Conservation (phyloP, 2,113 vertebrate species). For the Morone chrysops region DNA sequence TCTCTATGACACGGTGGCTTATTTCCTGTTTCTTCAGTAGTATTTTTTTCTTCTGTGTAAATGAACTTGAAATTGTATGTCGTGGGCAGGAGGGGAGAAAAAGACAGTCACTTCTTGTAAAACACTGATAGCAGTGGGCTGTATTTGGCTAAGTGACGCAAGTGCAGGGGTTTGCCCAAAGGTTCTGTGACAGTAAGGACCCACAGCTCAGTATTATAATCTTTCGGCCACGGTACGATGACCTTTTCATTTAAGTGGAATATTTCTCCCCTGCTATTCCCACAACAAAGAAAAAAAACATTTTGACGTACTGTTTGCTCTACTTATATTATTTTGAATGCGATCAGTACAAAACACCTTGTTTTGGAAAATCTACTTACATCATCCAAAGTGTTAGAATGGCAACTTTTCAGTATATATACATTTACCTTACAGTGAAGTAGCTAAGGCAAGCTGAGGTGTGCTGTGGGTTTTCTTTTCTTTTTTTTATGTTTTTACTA, state of each 20-base stretch:
- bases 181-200: conserved; percentile 77
- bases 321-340: conserved; percentile 20
- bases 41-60: conserved; percentile 79
- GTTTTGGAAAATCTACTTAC: conserved; percentile 46
- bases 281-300: conserved; percentile 46
- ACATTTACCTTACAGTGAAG: background rate
- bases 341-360: conserved; percentile 7
- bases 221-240: conserved; percentile 53
- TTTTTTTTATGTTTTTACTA: background rate
- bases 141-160: conserved; percentile 82
- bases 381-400: conserved; percentile 3
- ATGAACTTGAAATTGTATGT: conserved; percentile 53
- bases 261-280: conserved; percentile 63
- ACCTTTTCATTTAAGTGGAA: conserved; percentile 75
- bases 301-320: conserved; percentile 12
- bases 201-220: conserved; percentile 34
- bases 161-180: conserved; percentile 81
- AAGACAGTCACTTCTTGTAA: conserved; percentile 85
- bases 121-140: conserved; percentile 74
- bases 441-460: background rate
- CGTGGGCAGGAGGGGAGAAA: conserved; percentile 77
- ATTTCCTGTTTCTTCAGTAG: conserved; percentile 89
- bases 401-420: conserved; percentile 5
- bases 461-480: background rate
- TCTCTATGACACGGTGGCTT: conserved; percentile 78